phyloP scores from a whole-genome alignment of 2,113 vertebrate genomes.

The Vimba vimba region DNA sequence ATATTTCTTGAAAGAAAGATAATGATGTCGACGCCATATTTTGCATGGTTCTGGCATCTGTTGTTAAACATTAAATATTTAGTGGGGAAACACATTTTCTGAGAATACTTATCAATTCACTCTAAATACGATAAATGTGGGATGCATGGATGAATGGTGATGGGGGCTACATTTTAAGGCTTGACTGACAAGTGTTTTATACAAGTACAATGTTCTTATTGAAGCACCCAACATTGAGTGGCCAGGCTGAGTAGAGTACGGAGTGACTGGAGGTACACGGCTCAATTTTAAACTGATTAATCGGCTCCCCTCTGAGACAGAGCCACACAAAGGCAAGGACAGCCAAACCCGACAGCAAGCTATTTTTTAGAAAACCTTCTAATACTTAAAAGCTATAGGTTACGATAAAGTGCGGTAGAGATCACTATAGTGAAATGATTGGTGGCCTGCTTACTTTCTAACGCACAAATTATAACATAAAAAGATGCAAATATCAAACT shows the following conservation, averaged over 20 bases:
- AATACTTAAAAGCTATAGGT: conserved; percentile 4
- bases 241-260: conserved; percentile 3
- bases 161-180: conserved; percentile 51
- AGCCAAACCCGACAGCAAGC: conserved; percentile 14
- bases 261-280: conserved; percentile 14
- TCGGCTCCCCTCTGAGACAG: conserved; percentile 55
- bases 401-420: not conserved
- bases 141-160: conserved; percentile 42
- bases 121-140: conserved; percentile 41
- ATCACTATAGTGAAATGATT: conserved; percentile 4
- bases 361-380: not conserved
- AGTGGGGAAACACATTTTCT: conserved; percentile 33
- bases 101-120: conserved; percentile 44
- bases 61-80: conserved; percentile 22
- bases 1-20: not conserved
- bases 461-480: conserved; percentile 10
- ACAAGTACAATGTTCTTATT: conserved; percentile 63
- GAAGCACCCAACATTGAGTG: conserved; percentile 53
- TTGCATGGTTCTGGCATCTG: conserved; percentile 42
- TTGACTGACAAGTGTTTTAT: conserved; percentile 71
- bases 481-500: not conserved
- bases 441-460: not conserved
- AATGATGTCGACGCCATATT: not conserved
- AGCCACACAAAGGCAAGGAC: conserved; percentile 57
- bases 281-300: conserved; percentile 64